A percentile compares a stretch with the other conserved stretches of the same genome.
phyloP scores from a whole-genome alignment of 2,113 vertebrate species.

The Odobenus rosmarus region DNA sequence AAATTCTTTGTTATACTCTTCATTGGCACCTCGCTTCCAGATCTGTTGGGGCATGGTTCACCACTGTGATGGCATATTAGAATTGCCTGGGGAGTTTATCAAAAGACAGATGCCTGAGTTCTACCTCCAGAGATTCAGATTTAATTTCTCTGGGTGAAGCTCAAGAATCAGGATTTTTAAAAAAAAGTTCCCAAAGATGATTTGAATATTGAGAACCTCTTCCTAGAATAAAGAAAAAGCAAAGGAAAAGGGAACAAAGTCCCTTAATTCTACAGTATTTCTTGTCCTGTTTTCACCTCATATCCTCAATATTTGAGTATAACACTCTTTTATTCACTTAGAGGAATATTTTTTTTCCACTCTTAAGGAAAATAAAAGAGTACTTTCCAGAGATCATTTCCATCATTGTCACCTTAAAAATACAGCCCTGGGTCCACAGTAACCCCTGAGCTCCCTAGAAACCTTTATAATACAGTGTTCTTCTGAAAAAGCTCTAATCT shows the following conservation, averaged over 20 bases:
- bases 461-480: not conserved
- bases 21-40: not conserved
- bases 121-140: not conserved
- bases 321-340: not conserved
- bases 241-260: not conserved
- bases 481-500: not conserved
- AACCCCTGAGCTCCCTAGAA: not conserved
- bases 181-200: not conserved
- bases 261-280: not conserved
- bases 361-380: not conserved
- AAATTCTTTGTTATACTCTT: not conserved
- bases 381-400: not conserved
- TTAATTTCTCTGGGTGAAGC: not conserved
- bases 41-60: not conserved
- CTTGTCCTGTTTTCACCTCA: not conserved
- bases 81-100: not conserved
- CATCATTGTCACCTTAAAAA: not conserved
- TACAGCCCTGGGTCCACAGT: not conserved
- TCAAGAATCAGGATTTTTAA: not conserved
- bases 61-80: not conserved
- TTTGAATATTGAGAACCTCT: conserved; percentile 2
- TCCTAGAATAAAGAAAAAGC: conserved; percentile 2
- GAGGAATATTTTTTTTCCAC: not conserved
- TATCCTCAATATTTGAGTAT: not conserved
- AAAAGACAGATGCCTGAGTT: not conserved